phyloP scores from a whole-genome alignment of 2,113 vertebrate species.

The Gavialis gangeticus region DNA sequence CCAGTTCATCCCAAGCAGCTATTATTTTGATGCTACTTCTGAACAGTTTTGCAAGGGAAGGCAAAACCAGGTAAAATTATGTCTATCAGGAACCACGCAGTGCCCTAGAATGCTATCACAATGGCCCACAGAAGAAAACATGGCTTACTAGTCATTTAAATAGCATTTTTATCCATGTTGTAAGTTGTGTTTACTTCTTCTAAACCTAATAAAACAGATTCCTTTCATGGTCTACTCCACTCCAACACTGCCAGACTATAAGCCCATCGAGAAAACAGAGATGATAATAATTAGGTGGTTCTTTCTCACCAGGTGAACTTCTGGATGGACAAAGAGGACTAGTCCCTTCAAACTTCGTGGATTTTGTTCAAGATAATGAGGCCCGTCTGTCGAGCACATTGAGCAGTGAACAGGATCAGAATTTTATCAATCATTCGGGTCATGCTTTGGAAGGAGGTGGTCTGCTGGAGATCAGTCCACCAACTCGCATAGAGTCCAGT shows the following conservation, averaged over 20 bases:
- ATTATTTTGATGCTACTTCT: not conserved
- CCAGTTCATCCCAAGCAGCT: not conserved
- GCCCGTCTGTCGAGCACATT: conserved; percentile 71
- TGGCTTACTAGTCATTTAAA: not conserved
- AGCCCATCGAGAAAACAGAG: not conserved
- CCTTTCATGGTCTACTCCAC: not conserved
- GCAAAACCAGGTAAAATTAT: not conserved
- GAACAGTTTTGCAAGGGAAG: not conserved
- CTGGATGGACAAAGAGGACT: conserved; percentile 95
- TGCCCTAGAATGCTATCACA: not conserved
- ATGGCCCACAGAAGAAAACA: not conserved
- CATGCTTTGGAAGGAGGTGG: conserved; percentile 58
- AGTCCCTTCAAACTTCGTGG: conserved; percentile 98
- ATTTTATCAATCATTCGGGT: conserved; percentile 69
- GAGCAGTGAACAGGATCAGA: conserved; percentile 88
- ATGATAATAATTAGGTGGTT: not conserved
- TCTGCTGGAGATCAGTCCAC: conserved; percentile 81
- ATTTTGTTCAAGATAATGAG: conserved; percentile 92
- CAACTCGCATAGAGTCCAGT: conserved; percentile 58
- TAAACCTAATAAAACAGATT: not conserved
- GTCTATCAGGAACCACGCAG: not conserved
- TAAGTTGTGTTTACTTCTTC: not conserved
- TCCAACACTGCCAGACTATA: not conserved
- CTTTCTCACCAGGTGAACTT: conserved; percentile 87
- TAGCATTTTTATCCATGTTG: not conserved